phyloP scores from a whole-genome alignment of 2,888 invertebrate species.

The Dichetophora obliterata region DNA sequence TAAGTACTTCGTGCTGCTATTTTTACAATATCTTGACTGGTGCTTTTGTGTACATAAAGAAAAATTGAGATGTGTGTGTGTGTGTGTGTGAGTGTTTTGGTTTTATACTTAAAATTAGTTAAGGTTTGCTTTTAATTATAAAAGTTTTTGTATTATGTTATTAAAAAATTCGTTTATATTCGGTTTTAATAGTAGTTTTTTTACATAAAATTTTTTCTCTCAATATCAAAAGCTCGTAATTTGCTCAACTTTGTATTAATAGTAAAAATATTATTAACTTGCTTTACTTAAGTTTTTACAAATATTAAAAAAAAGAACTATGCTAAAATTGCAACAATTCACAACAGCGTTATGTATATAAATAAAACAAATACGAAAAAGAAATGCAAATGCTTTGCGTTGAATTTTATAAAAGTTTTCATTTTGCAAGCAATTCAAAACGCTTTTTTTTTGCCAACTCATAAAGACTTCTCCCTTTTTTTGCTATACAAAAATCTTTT shows the following conservation, averaged over 20 bases:
- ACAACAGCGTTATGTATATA: background rate
- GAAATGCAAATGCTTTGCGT: slow-evolving; percentile 20
- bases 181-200: background rate
- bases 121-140: slow-evolving; percentile 41
- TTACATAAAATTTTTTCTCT: slow-evolving; percentile 15
- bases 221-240: slow-evolving; percentile 33
- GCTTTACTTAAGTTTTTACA: background rate
- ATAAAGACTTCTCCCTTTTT: background rate
- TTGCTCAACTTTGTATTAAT: slow-evolving; percentile 24
- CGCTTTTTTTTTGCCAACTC: background rate
- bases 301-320: background rate
- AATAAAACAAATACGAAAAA: background rate
- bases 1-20: slow-evolving; percentile 18
- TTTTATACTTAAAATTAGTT: slow-evolving; percentile 25
- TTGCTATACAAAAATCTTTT: no score
- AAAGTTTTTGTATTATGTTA: background rate
- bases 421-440: background rate
- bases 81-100: background rate
- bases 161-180: slow-evolving; percentile 15
- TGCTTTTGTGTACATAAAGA: background rate
- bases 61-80: background rate
- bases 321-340: background rate
- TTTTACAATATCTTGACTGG: slow-evolving; percentile 16
- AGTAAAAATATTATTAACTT: background rate
- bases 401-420: background rate